phyloP scores from a whole-genome alignment of 64 coral and sea anemone species.

The Actinia equina region DNA sequence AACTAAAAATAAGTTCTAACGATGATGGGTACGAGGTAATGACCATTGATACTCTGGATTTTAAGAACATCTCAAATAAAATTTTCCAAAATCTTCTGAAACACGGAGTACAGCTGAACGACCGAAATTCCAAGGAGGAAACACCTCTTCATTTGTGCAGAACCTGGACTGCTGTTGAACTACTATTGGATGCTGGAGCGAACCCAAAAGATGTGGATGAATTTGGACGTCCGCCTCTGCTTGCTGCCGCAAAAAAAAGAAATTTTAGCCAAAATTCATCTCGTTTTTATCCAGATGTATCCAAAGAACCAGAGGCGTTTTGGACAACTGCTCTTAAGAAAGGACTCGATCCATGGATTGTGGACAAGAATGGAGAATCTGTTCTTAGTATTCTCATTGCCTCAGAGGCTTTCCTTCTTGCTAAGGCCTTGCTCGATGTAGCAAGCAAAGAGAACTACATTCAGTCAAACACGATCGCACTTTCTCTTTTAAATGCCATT shows the following conservation, averaged over 20 bases:
- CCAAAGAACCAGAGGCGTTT: not conserved
- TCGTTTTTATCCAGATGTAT: not conserved
- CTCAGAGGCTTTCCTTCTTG: conserved; percentile 3
- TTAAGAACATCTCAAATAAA: not conserved
- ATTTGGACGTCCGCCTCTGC: not conserved
- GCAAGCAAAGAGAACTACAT: not conserved
- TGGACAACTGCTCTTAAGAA: not conserved
- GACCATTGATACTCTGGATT: not conserved
- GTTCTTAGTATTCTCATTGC: not conserved
- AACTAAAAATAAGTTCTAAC: not conserved
- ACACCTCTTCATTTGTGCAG: not conserved
- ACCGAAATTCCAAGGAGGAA: not conserved
- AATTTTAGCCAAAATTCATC: not conserved
- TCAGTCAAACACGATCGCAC: not conserved
- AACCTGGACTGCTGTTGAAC: not conserved
- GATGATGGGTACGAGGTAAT: not conserved
- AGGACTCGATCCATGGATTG: conserved; percentile 18
- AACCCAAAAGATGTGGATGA: not conserved
- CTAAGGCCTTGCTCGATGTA: not conserved
- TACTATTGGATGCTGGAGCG: not conserved
- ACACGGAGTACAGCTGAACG: not conserved
- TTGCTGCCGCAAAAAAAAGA: not conserved
- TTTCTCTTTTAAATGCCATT: not conserved
- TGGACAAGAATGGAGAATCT: not conserved
- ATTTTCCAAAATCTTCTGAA: not conserved